Evolutionary conservation across 2,888 invertebrate species (phyloP).

Genomic region (Elmis aenea): DNA sequence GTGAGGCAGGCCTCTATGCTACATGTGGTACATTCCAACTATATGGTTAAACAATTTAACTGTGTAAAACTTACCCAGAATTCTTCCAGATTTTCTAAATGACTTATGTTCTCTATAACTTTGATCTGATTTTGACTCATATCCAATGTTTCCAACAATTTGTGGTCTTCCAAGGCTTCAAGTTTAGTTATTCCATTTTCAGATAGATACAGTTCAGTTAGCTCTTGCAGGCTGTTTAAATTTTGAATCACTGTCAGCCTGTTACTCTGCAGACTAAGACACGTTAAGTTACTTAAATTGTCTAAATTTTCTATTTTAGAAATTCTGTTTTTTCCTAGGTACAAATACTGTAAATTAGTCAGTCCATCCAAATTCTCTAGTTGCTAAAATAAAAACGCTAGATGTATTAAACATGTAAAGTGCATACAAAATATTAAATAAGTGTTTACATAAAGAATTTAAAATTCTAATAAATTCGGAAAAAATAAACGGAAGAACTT

Average conservation of each 20-base stretch:
- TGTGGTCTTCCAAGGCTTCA: constrained; percentile 69
- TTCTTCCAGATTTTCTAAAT: constrained; percentile 79
- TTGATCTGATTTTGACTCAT: constrained; percentile 83
- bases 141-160: constrained; percentile 78
- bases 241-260: constrained; percentile 86
- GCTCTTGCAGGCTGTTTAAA: constrained; percentile 65
- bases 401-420: constrained; percentile 1
- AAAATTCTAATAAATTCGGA: no score
- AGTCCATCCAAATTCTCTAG: constrained; percentile 51
- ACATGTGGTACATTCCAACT: no score
- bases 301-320: constrained; percentile 78
- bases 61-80: constrained; percentile 87
- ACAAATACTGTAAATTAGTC: constrained; percentile 74
- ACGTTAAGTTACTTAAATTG: constrained; percentile 69
- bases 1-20: no score
- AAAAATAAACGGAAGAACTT: no score
- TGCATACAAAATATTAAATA: no score
- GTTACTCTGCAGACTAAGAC: constrained; percentile 94
- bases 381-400: constrained; percentile 7
- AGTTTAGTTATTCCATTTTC: constrained; percentile 93
- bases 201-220: constrained; percentile 81
- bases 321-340: constrained; percentile 86
- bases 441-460: no score
- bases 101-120: constrained; percentile 69
- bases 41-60: no score